Base-by-base conservation (phyloP, 2,888 invertebrate genomes). In the Odontocerum albicorne region DNA sequence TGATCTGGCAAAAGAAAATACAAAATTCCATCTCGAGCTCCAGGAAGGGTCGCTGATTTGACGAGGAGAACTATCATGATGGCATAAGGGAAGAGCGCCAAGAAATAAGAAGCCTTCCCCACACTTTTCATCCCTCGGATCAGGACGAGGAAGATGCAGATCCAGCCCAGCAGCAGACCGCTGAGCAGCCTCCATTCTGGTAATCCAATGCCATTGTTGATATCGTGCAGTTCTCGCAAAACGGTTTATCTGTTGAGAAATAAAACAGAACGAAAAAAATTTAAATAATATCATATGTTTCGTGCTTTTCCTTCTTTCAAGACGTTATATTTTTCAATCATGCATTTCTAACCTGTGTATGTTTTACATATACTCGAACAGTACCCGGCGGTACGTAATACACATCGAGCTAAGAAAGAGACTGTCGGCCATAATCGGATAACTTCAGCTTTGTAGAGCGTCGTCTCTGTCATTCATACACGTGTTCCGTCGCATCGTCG, bases 91-190 rank as follows among this genome's bases (percentile, higher is more conserved):
- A 86, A 85, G 10, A 86, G 69, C 0, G 88, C 87, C 2, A 88
- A 79, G 63, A 89, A 83, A 66, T 88, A 88, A 1, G 88, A 83
- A 0, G 79, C 82, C 66, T 82, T 84, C 22, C 84, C 84, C 1
- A 82, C 75, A 61, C 81, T 81, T 63, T 77, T 74, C 3, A 84
- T 75, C 2, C 83, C 84, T 54, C 77, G 75, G 1, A 75, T 69
- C 1, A 83, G 70, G 21, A 81, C 72, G 1, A 74, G 64, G 53
- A 77, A 79, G 10, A 84, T 74, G 32, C 72, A 65, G 1, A 69
- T 45, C 83, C 83, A 83, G 1, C 80, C 72, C 2, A 73, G 62
- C 0, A 77, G 62, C 1, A 84, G 67, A 20, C 82, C 83, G 1
- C 81, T 55, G 1, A 72, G 68, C 47, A 83, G 64, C 57, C 72